Evolutionary conservation across 2,113 vertebrate species (phyloP).

Genomic region (Setophaga petechia): DNA sequence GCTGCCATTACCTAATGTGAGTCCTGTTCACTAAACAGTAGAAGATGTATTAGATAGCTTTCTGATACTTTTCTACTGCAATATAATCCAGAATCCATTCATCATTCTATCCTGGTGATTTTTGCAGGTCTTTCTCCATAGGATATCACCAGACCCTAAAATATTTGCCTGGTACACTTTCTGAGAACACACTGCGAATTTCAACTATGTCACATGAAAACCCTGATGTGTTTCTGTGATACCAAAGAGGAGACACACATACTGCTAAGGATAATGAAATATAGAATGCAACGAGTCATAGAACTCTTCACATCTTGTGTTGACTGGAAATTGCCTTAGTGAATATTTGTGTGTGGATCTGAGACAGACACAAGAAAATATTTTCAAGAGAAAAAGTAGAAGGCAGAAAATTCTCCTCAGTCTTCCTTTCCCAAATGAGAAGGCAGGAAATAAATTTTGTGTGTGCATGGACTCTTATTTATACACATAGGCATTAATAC

Average conservation of each 20-base stretch:
- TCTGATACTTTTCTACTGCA: constrained; percentile 47
- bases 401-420: neutral
- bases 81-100: constrained; percentile 38
- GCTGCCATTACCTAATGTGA: constrained; percentile 57
- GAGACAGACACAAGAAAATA: neutral
- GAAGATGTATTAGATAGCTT: constrained; percentile 54
- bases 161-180: neutral
- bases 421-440: neutral
- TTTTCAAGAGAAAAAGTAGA: neutral
- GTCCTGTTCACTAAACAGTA: constrained; percentile 50
- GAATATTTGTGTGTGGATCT: constrained; percentile 1
- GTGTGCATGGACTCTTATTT: neutral
- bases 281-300: neutral
- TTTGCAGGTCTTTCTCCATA: neutral
- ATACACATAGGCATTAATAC: neutral
- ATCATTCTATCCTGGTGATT: constrained; percentile 18
- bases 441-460: neutral
- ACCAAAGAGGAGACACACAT: neutral
- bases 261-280: constrained; percentile 36
- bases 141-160: constrained; percentile 26
- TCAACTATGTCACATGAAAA: neutral
- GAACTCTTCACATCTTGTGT: neutral
- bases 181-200: neutral
- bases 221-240: neutral
- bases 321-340: neutral